Base-by-base conservation (phyloP, 2,888 invertebrate genomes). In the Plutella xylostella region DNA sequence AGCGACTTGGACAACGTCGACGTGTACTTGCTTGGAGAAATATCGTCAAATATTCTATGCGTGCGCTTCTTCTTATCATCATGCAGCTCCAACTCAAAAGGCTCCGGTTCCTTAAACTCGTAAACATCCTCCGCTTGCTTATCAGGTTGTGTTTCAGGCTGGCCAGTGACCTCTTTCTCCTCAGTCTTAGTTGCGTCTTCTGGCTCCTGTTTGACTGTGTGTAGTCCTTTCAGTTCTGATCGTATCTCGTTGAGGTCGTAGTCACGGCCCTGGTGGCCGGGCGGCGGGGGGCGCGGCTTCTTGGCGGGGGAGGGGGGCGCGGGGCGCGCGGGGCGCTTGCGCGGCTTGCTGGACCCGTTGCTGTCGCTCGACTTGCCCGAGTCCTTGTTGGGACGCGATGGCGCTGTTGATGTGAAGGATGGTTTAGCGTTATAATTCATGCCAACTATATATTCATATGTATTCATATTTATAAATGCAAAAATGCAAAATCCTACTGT, bases 81-180 rank as follows among this genome's bases (percentile, higher is more conserved):
- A 45, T 92, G 87, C 7, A 90, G 86, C 71, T 94, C 93, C 54
- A 93, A 88, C 65, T 94, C 93, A 62, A 94, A 94, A 0, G 94
- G 93, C 68, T 94, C 94, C 0, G 93, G 93, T 68, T 94, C 94
- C 68, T 94, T 94, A 63, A 94, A 94, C 69, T 94, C 94, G 61
- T 94, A 94, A 48, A 94, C 89, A 63, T 94, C 94, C 56, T 85
- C 85, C 0, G 82, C 58, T 58, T 80, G 77, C 54, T 83, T 84
- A 11, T 54, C 54, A 25, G 45, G 49, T n/a, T 34, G 41, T 19
- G 66, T 68, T 14, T 61, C 51, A 1, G 65, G 53, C 12, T 2
- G n/a, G 14, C 14, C 3, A 7, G 20, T 11, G 2, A 55, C 56
- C 3, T 60, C 47, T 19, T 57, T 47, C 14, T 58, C 55, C 22